These are phyloP conservation scores for Rhinatrema bivittatum DNA, from an alignment of 2,797 vertebrate species.

Conservation along the genomic window DNA sequence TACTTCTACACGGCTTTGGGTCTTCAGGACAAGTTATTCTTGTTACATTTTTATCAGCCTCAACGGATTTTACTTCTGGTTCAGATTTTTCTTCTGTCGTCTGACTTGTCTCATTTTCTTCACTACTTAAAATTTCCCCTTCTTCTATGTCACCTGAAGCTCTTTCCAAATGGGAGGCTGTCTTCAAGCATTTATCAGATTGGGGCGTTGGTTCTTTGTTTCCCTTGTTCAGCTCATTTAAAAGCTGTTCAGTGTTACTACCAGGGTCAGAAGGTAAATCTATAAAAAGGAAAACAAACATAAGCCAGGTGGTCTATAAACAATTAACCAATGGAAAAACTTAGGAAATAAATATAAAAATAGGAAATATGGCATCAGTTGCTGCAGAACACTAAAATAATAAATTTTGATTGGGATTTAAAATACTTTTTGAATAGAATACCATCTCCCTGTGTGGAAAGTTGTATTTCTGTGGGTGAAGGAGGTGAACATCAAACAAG, in stretches of 20 bases:
- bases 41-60: constrained; percentile 24
- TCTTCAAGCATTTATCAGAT: constrained; percentile 35
- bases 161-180: constrained; percentile 27
- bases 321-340: background rate
- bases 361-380: no score
- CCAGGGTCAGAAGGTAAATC: constrained; percentile 39
- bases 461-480: no score
- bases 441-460: no score
- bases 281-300: constrained; percentile 27
- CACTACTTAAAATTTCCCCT: constrained; percentile 85
- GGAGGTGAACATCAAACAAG: no score
- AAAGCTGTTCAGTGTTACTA: constrained; percentile 38
- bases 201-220: constrained; percentile 74
- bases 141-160: constrained; percentile 81
- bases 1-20: constrained; percentile 22
- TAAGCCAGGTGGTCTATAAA: no score
- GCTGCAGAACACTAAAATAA: no score
- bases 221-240: constrained; percentile 84
- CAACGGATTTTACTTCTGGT: no score
- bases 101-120: constrained; percentile 56
- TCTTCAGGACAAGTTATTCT: constrained; percentile 32
- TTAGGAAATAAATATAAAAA: no score
- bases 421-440: no score
- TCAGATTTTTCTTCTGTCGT: constrained; percentile 32
- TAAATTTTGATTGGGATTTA: no score